Evolutionary conservation across 2,888 invertebrate genomes (phyloP).

Genomic region (Andrena flavipes): DNA sequence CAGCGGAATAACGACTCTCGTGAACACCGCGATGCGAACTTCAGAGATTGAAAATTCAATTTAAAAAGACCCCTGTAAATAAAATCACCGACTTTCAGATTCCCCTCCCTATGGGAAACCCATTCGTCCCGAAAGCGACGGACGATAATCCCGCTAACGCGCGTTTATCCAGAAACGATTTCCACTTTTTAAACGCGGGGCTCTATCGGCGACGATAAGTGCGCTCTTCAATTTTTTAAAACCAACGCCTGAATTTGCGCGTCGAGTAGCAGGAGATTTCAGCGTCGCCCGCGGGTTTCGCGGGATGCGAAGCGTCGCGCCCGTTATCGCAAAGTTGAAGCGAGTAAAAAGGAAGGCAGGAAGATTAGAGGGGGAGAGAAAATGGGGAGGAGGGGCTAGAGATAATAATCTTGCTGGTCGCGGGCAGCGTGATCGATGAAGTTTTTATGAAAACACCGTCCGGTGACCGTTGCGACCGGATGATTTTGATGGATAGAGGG

Average conservation of each 20-base stretch:
- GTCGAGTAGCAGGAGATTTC: neutral
- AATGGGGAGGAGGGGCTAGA: neutral
- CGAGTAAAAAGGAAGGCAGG: slow-evolving; percentile 2
- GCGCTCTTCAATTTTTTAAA: too few species aligned
- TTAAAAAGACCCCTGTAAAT: slow-evolving; percentile 29
- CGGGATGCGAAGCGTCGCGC: neutral
- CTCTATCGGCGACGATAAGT: too few species aligned
- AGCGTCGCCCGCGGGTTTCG: neutral
- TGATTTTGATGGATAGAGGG: slow-evolving; percentile 67
- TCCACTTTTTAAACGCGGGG: neutral
- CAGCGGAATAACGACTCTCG: too few species aligned
- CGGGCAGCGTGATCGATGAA: slow-evolving; percentile 65
- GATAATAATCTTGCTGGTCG: slow-evolving; percentile 43
- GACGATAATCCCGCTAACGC: neutral
- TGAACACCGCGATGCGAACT: slow-evolving; percentile 4
- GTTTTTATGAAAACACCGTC: slow-evolving; percentile 58
- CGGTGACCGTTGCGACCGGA: slow-evolving; percentile 21
- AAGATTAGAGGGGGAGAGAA: neutral
- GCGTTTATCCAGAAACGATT: neutral
- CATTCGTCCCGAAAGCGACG: neutral
- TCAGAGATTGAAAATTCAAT: slow-evolving; percentile 42
- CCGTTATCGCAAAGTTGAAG: neutral
- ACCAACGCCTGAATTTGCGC: too few species aligned
- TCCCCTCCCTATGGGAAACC: neutral
- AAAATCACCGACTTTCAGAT: slow-evolving; percentile 15